Evolutionary conservation across 1,140 invertebrate genomes (phyloP).

Genomic region (Leucophenga varia): DNA sequence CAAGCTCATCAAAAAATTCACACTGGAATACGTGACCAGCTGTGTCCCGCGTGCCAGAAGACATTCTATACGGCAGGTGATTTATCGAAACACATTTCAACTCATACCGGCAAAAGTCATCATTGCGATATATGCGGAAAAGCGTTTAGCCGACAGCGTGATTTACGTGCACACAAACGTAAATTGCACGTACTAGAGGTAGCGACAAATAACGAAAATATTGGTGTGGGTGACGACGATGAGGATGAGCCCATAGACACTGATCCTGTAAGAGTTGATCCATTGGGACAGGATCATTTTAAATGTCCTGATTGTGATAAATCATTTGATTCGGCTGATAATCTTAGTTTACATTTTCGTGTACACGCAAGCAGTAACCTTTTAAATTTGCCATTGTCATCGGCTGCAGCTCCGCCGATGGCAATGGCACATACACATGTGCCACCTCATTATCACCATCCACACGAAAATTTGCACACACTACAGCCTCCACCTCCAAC

Average conservation of each 20-base stretch:
- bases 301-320: conserved; percentile 55
- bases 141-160: conserved; percentile 68
- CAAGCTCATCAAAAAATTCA: conserved; percentile 64
- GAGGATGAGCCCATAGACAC: conserved; percentile 43
- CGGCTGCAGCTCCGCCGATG: conserved; percentile 35
- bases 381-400: conserved; percentile 33
- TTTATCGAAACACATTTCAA: conserved; percentile 70
- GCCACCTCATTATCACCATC: conserved; percentile 37
- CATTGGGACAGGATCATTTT: conserved; percentile 36
- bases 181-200: conserved; percentile 42
- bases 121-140: conserved; percentile 75
- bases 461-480: no score
- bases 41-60: conserved; percentile 70
- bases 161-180: conserved; percentile 57
- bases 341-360: conserved; percentile 47
- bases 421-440: neutral
- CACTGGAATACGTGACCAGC: conserved; percentile 62
- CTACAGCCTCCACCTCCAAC: conserved; percentile 37
- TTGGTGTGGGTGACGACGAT: conserved; percentile 43
- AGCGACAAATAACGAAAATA: conserved; percentile 26
- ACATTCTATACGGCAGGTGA: conserved; percentile 72
- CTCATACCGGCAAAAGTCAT: conserved; percentile 74
- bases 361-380: conserved; percentile 43
- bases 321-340: conserved; percentile 44
- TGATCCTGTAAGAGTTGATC: conserved; percentile 40